Conservation (phyloP, 2,888 invertebrate genomes). For the Heteromurus nitidus region DNA sequence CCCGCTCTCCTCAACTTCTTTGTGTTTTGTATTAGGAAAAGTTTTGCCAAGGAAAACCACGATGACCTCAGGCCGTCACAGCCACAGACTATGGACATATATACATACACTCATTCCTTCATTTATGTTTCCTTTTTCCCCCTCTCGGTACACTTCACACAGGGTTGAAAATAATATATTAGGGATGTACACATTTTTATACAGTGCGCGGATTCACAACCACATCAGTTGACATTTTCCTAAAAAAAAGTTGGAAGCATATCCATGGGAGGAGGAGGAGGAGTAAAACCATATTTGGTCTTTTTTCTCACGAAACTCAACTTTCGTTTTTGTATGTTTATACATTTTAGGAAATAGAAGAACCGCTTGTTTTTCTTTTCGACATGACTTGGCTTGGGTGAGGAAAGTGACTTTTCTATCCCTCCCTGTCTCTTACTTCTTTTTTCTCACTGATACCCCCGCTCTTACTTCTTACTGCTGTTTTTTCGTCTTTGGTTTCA, state of each 20-base stretch:
- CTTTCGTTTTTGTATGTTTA: not conserved
- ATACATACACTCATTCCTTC: conserved; percentile 24
- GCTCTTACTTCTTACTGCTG: conserved; percentile 16
- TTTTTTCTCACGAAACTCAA: not conserved
- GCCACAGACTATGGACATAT: conserved; percentile 53
- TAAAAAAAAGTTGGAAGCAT: not conserved
- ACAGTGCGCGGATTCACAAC: not conserved
- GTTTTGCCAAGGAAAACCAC: conserved; percentile 58
- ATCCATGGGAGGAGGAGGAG: not conserved
- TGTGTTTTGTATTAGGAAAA: conserved; percentile 51
- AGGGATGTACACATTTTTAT: no score
- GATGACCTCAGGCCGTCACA: conserved; percentile 65
- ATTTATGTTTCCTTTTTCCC: conserved; percentile 21
- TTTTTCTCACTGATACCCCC: conserved; percentile 48
- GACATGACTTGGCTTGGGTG: conserved; percentile 16
- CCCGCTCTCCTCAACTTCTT: conserved; percentile 9
- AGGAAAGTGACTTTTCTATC: conserved; percentile 53
- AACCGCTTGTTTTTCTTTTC: conserved; percentile 43
- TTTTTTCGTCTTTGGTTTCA: not conserved
- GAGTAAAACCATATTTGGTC: not conserved
- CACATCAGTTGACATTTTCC: conserved; percentile 34
- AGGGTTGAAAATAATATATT: no score
- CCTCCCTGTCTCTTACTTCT: conserved; percentile 28
- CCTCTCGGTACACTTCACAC: not conserved
- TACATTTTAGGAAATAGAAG: conserved; percentile 10